These are phyloP conservation scores for Azorinus chamasolen DNA, from an alignment of 2,888 invertebrate species.

Conservation along the genomic window DNA sequence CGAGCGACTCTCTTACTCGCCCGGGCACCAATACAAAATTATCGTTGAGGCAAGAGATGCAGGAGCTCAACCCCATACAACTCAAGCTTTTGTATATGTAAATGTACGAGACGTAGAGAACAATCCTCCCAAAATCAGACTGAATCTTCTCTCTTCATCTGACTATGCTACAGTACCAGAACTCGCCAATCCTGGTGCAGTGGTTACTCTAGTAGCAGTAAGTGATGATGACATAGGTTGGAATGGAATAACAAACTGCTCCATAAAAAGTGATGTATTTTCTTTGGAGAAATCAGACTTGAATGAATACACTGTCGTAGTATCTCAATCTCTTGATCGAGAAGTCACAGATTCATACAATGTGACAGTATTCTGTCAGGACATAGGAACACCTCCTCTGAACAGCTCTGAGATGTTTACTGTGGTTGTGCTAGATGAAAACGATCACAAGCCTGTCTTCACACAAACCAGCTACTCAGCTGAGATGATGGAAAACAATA, in stretches of 20 bases:
- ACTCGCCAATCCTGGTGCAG: slow-evolving; percentile 76
- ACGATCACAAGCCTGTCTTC: slow-evolving; percentile 82
- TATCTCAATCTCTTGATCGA: slow-evolving; percentile 75
- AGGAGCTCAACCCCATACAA: slow-evolving; percentile 72
- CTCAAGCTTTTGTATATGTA: slow-evolving; percentile 75
- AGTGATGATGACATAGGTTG: slow-evolving; percentile 81
- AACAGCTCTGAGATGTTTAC: slow-evolving; percentile 71
- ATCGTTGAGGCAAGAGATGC: slow-evolving; percentile 78
- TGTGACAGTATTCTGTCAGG: slow-evolving; percentile 79
- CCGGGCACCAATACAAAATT: slow-evolving; percentile 71
- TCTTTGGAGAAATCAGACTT: slow-evolving; percentile 72
- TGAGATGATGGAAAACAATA: slow-evolving; percentile 79
- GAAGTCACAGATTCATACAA: slow-evolving; percentile 73
- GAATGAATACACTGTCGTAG: slow-evolving; percentile 78
- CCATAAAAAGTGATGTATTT: slow-evolving; percentile 64
- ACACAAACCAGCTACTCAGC: slow-evolving; percentile 65
- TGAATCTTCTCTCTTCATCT: slow-evolving; percentile 65
- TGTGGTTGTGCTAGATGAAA: slow-evolving; percentile 81
- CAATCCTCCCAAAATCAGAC: slow-evolving; percentile 92
- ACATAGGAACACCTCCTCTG: slow-evolving; percentile 79
- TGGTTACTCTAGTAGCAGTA: slow-evolving; percentile 82
- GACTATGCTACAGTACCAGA: slow-evolving; percentile 76
- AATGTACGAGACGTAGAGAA: slow-evolving; percentile 95
- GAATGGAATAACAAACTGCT: slow-evolving; percentile 73
- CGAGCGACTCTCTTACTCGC: slow-evolving; percentile 72